phyloP scores from a whole-genome alignment of 1,140 invertebrate species.

The Monomorium pharaonis region DNA sequence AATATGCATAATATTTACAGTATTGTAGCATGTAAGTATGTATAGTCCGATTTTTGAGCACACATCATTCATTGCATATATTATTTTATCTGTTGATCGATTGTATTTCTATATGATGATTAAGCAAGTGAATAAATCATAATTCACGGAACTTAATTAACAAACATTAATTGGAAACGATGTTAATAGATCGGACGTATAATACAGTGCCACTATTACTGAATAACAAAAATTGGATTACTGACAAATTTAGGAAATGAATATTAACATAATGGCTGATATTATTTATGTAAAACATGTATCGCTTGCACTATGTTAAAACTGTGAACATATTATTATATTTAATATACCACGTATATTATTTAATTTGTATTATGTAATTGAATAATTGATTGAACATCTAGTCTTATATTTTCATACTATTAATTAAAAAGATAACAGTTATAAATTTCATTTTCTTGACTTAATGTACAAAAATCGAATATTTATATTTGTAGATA shows the following conservation, averaged over 20 bases:
- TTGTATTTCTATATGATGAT: neutral
- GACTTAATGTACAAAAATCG: neutral
- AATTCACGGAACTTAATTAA: slow-evolving; percentile 39
- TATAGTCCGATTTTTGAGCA: neutral
- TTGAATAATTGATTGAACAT: neutral
- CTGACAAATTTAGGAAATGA: neutral
- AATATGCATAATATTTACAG: neutral
- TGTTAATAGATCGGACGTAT: neutral
- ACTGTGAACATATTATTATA: slow-evolving; percentile 15
- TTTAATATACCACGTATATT: neutral
- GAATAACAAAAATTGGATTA: slow-evolving; percentile 24
- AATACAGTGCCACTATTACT: slow-evolving; percentile 5
- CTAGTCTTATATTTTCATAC: neutral
- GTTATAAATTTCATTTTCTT: neutral
- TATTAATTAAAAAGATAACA: neutral
- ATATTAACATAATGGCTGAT: slow-evolving; percentile 13
- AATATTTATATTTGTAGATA: neutral
- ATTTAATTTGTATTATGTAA: slow-evolving; percentile 13
- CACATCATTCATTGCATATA: neutral
- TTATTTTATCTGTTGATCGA: neutral
- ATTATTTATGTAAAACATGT: slow-evolving; percentile 26
- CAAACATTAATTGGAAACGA: slow-evolving; percentile 15
- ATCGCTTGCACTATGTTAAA: neutral
- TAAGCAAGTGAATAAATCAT: slow-evolving; percentile 16
- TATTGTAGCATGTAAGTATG: neutral